Base-by-base conservation (phyloP, 30 jellyfish, hydroid and myxozoan species). In the Aurelia coerulea region DNA sequence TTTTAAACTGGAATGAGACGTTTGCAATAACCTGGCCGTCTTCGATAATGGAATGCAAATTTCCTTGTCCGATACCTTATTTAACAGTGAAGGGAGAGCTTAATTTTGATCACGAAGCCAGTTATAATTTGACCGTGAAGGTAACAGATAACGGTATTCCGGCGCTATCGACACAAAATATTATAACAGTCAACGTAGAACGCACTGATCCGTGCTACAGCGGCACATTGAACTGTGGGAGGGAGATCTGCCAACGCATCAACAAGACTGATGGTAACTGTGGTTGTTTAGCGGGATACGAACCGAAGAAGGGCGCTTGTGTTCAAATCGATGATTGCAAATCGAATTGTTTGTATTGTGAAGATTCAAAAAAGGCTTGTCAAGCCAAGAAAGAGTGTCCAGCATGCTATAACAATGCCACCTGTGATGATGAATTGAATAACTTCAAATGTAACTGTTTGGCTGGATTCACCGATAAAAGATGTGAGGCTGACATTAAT, bases 81-180 rank as follows among this genome's bases (percentile, higher is more conserved):
- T 70, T 93, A 70, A 80, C 88, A 2, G 16, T 88, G 7, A 70
- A 41, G 17, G 66, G 63, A 65, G 97, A 83, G 68, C 82, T 93
- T 56, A 87, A 93, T 54, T 74, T 29, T 51, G 93, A 81, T 54
- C 29, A 11, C 5, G 59, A 15, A 12, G 11, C 42, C 31, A 59
- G 63, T 14, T 88, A 87, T 59, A 78, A 64, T 19, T 18, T 93
- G 46, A 62, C 84, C 2, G 79, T 93, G 70, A 70, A 33, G 32
- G 98, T 71, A 4, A 86, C 82, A 7, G 98, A 93, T 78, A 88
- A 83, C 65, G 98, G 98, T 2, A 16, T 17, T 3, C 98, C 98
- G 71, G 90, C 93, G 34, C 95, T 93, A n/a, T 78, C 96, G 8
- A 84, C 93, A 29, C 83, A 59, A 42, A 93, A 88, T 16, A 53